A percentile compares a stretch with the other conserved stretches of the same genome.
Evolutionary conservation across 2,113 vertebrate genomes (phyloP).

Genomic region (Diadophis punctatus): DNA sequence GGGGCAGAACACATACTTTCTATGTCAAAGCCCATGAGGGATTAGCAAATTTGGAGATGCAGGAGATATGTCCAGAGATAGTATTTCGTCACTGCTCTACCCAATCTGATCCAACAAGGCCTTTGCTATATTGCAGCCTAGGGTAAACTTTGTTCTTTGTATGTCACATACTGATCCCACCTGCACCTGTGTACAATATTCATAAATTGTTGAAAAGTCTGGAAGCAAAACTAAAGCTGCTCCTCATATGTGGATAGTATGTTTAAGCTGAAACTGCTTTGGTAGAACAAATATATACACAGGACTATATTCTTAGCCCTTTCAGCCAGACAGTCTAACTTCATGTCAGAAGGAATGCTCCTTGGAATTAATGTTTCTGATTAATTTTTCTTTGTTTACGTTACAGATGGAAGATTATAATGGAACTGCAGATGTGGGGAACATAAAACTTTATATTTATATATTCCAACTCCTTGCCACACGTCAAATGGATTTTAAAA

Average conservation of each 20-base stretch:
- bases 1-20: not conserved
- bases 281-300: not conserved
- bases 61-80: not conserved
- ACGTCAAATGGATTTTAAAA: slow-evolving; percentile 67
- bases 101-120: not conserved
- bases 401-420: slow-evolving; percentile 67
- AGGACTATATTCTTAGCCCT: not conserved
- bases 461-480: slow-evolving; percentile 66
- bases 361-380: slow-evolving; percentile 63
- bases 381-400: slow-evolving; percentile 65
- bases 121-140: not conserved
- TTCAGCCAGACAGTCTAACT: slow-evolving; percentile 47
- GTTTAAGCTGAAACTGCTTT: not conserved
- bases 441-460: slow-evolving; percentile 67
- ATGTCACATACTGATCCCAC: not conserved
- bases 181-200: not conserved
- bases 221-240: not conserved
- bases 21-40: not conserved
- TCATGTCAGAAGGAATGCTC: slow-evolving; percentile 59
- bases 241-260: not conserved
- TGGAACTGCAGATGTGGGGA: slow-evolving; percentile 56
- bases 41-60: not conserved
- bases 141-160: not conserved
- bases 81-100: not conserved
- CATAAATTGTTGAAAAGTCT: too few species aligned